A percentile compares a stretch with the other conserved stretches of the same genome.
Conservation (phyloP, 2,113 vertebrate genomes). For the Dermatemys mawii region DNA sequence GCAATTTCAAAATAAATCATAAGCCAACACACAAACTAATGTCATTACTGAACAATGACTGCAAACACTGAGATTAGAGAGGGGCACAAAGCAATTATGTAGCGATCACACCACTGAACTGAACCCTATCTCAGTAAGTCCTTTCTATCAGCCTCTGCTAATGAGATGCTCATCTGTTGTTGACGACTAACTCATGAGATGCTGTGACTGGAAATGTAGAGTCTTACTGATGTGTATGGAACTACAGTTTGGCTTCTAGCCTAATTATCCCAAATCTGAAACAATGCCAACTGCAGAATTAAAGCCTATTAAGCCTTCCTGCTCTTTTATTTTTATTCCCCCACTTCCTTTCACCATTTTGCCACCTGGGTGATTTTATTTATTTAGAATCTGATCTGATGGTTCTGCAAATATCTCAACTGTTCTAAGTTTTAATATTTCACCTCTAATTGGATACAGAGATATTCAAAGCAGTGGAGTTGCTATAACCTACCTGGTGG, state of each 20-base stretch:
- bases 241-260: background rate
- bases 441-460: background rate
- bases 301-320: background rate
- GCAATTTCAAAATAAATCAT: background rate
- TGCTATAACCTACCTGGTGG: background rate
- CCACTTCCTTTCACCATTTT: background rate
- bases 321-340: background rate
- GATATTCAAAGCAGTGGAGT: background rate
- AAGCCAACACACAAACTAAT: background rate
- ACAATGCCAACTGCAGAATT: background rate
- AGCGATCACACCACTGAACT: background rate
- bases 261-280: background rate
- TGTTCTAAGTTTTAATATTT: background rate
- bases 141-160: background rate
- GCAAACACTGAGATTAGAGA: background rate
- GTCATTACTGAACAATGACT: background rate
- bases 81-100: background rate
- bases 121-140: background rate
- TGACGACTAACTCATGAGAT: background rate
- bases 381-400: background rate
- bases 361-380: fast-evolving
- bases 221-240: background rate
- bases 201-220: background rate
- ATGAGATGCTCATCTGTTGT: background rate
- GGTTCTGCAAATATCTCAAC: background rate